Base-by-base conservation (phyloP, 1,140 invertebrate genomes). In the Aphelenchoides besseyi region DNA sequence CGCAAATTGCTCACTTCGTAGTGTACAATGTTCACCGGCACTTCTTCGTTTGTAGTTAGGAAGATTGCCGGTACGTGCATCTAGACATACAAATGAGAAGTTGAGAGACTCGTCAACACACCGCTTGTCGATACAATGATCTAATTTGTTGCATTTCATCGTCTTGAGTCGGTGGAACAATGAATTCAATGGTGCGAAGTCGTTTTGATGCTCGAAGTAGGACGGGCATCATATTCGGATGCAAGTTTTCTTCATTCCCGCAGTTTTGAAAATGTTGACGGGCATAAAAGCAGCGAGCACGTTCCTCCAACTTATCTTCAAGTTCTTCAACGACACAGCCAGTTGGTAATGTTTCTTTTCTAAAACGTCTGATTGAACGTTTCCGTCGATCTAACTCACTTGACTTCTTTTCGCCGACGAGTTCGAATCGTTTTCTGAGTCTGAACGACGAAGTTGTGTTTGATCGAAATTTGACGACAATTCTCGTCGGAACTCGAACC, bases 351-450 rank as follows among this genome's bases (percentile, higher is more conserved):
- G 48, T 53, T 28, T 8, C 54, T 67, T 29, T 72, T 71, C 32
- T 71, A 69, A 72, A 41, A n/a, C n/a, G n/a, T n/a, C n/a, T n/a
- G n/a, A n/a, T 23, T n/a, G 70, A 73, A 68, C 8, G 3, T 3
- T 5, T n/a, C n/a, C n/a, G n/a, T n/a, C n/a, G n/a, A n/a, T n/a
- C 32, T 16, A 66, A 68, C 66, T 68, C 33, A 68, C 66, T 68
- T 67, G 5, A 68, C 59, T 53, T 5, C 12, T 37, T 53, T 5
- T 54, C 9, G 9, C 23, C 23, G 67, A 28, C 64, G n/a, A n/a
- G n/a, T 32, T 9, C 30, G 18, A 55, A 23, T 3, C 9, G 9
- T 48, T 30, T 18, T 52, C 30, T n/a, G n/a, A 3, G 2, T 67
- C 28, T 74, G 41, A 23, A 48, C 41, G 41, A 12, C 12, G 12